A percentile compares a stretch with the other conserved stretches of the same genome.
Evolutionary conservation across 1,140 invertebrate genomes (phyloP).

Genomic region (Zophobas atratus): DNA sequence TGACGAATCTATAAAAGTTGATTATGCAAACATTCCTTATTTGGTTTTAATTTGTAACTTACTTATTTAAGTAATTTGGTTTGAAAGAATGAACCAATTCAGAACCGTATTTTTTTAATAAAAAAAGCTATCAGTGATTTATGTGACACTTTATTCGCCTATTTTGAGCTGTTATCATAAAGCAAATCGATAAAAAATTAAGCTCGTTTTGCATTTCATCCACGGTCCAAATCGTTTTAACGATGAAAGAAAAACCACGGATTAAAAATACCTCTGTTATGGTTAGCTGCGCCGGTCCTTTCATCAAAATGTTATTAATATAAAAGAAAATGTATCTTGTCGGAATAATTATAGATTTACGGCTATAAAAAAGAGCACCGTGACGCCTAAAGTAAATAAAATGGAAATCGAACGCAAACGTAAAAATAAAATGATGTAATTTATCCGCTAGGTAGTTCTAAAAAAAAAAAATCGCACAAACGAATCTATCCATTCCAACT

Average conservation of each 20-base stretch:
- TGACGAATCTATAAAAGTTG: no score
- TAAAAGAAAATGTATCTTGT: neutral
- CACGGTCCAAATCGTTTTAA: neutral
- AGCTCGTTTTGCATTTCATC: no score
- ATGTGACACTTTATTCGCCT: no score
- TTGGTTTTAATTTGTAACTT: no score
- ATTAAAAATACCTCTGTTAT: neutral
- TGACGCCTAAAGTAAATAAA: neutral
- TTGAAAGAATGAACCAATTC: no score
- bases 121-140: no score
- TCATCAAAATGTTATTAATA: conserved; percentile 1
- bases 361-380: neutral
- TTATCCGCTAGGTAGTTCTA: no score
- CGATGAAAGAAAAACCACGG: neutral
- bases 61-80: no score
- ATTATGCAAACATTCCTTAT: no score
- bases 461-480: neutral
- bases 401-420: neutral
- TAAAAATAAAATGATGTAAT: neutral
- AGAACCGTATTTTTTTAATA: no score
- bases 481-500: no score
- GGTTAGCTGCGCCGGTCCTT: neutral
- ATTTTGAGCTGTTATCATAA: neutral
- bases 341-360: neutral
- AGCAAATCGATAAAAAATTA: neutral